Evolutionary conservation across 2,113 vertebrate genomes (phyloP), one percentile per base, ranked within the genome.

Genomic region (Spea bombifrons): DNA sequence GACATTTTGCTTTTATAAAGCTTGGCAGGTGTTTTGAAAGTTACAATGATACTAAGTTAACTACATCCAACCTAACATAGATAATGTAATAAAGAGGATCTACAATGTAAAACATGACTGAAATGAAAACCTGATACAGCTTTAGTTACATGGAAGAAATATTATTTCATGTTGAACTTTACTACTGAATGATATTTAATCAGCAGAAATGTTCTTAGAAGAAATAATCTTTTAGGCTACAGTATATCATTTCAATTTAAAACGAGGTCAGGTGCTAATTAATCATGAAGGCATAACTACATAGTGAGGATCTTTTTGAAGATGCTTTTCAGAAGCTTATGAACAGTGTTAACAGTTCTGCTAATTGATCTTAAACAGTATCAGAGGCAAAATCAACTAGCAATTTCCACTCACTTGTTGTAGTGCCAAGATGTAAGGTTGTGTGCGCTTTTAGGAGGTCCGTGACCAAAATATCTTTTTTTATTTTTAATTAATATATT

Each of bases 261-360:
- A 75, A 53, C 4, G 74, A 75, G 74, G 74, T 75, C 74, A 75
- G 46, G 7, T 0, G 43, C 30, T 55, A 67, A 75, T 66, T 75
- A 75, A 57, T 50, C 45, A 45, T 46, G 16, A 15, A 12, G 46
- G 55, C 64, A 46, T 48, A 9, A 66, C 30, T 52, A 46, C 12
- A 46, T 45, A 50, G 6, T 5, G 43, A 64, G 6, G 53, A 17
- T 16, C 73, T 55, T 55, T 75, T 43, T 75, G 64, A 65, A 75
- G 49, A 75, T 7, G 7, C 15, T 43, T 67, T 13, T 52, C 13
- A 66, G 50, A 57, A 53, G 64, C 48, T 75, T 52, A 66, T 50
- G 44, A 46, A 49, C 16, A 13, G 48, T 59, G 55, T 59, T 59
- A 30, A 59, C 10, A 59, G 55, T 13, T n/a, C 63, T 5, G 43